Base-by-base conservation (phyloP, 2,888 invertebrate genomes). In the Napeogenes inachia region DNA sequence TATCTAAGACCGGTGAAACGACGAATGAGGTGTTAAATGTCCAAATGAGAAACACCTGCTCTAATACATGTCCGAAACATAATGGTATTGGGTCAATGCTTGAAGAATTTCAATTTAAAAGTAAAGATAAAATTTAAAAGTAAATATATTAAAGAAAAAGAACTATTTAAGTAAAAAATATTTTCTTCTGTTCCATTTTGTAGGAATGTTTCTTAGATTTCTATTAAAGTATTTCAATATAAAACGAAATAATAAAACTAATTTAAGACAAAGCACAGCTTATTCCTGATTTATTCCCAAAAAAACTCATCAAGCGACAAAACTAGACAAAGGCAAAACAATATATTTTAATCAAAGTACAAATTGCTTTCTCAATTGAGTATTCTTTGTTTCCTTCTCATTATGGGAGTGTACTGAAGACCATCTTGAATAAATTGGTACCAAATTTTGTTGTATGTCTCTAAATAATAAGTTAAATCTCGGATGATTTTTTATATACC, bases 301-400 rank as follows among this genome's bases (percentile, higher is more conserved):
- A 63, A 72, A 71, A 73, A 72, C 72, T 69, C 72, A 74, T 73
- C 68, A 74, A 62, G 68, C 65, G 74, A 75, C 75, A 75, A 73
- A 78, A 79, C 78, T 76, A 78, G 74, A 62, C 64, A 75, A 73
- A 70, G 71, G 54, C 67, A 66, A 74, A 75, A 80, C 82, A 84
- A 85, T 86, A 84, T 81, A 86, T 85, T 85, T 84, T 78, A 84
- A 86, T 85, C 84, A 83, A 75, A 71, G 74, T 68, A 76, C 73
- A 78, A 85, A 85, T 85, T 80, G 78, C 81, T 81, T 79, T 66
- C 72, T 70, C 76, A 73, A 77, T 82, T 73, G 72, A 68, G 69
- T 66, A 67, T 70, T 75, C 69, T 77, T 82, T 84, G 79, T 81
- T 80, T 74, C 71, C 71, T 71, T 64, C 60, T 47, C 61, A 62